Evolutionary conservation across 2,888 invertebrate genomes (phyloP).

Genomic region (Vandiemenella viatica): DNA sequence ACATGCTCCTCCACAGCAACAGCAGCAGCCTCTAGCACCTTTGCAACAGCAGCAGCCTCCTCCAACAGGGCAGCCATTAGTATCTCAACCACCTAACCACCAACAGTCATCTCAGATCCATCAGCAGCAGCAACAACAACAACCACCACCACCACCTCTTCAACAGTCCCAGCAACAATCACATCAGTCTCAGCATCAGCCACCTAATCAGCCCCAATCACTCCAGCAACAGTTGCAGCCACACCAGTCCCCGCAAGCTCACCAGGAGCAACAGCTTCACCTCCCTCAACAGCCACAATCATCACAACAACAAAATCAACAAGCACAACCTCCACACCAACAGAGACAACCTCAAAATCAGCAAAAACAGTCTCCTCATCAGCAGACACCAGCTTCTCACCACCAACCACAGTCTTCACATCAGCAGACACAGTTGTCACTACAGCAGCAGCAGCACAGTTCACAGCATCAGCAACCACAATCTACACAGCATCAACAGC

Average conservation of each 20-base stretch:
- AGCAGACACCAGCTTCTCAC: constrained; percentile 1
- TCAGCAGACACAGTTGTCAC: constrained; percentile 36
- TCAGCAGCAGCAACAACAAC: constrained; percentile 2
- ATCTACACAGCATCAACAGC: neutral
- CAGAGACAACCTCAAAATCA: no score
- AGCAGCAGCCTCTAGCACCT: constrained; percentile 5
- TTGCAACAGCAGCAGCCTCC: neutral
- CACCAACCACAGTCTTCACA: constrained; percentile 22
- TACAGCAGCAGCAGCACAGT: constrained; percentile 21
- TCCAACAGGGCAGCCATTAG: neutral
- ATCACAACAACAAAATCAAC: neutral
- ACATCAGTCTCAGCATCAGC: constrained; percentile 17
- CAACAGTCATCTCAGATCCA: constrained; percentile 3
- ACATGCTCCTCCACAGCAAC: constrained; percentile 8
- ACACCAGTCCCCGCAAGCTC: neutral
- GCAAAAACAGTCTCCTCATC: constrained; percentile 4
- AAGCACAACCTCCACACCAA: no score
- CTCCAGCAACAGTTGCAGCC: no score
- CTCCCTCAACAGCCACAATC: neutral
- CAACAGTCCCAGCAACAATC: constrained; percentile 37
- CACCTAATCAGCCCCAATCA: neutral
- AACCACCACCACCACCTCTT: constrained; percentile 22
- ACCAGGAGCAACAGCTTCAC: neutral
- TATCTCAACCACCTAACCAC: neutral
- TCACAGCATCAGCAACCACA: neutral